phyloP scores from a whole-genome alignment of 92 coral and sea anemone genomes.

The Scolanthus callimorphus region DNA sequence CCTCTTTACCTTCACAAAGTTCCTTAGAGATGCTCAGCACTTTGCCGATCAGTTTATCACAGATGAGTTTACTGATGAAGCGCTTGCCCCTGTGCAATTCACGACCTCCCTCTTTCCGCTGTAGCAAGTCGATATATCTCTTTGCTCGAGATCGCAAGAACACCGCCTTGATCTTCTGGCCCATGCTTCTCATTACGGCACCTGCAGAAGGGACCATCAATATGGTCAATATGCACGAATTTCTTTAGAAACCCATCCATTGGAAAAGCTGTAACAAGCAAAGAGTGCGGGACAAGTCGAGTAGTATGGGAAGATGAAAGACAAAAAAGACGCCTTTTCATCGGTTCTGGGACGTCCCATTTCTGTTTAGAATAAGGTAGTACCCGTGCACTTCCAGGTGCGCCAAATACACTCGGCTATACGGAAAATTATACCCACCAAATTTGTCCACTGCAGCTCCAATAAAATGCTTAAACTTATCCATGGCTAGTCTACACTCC shows the following conservation, averaged over 20 bases:
- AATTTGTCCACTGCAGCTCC: constrained; percentile 47
- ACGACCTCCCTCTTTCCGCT: constrained; percentile 7
- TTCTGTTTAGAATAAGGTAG: too few species aligned
- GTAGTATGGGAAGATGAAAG: too few species aligned
- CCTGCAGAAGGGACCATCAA: constrained; percentile 12
- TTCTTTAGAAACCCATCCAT: too few species aligned
- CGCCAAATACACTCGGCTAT: too few species aligned
- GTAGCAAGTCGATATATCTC: constrained; percentile 45
- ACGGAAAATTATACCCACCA: too few species aligned
- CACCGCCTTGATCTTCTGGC: constrained; percentile 26
- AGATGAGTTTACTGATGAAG: constrained; percentile 48
- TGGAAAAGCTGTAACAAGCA: too few species aligned
- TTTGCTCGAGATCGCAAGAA: constrained; percentile 36
- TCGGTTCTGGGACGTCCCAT: too few species aligned
- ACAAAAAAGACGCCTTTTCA: too few species aligned
- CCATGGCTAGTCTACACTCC: constrained; percentile 54
- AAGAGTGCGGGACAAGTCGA: too few species aligned
- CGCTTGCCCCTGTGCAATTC: constrained; percentile 28
- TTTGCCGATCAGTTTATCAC: constrained; percentile 48
- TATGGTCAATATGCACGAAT: too few species aligned
- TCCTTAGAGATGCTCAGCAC: constrained; percentile 28
- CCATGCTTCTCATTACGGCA: constrained; percentile 22
- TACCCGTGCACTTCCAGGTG: too few species aligned
- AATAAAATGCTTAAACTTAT: constrained; percentile 44
- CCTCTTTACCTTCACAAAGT: constrained; percentile 48